Evolutionary conservation across 2,797 vertebrate species (phyloP).

Genomic region (Lemur catta): DNA sequence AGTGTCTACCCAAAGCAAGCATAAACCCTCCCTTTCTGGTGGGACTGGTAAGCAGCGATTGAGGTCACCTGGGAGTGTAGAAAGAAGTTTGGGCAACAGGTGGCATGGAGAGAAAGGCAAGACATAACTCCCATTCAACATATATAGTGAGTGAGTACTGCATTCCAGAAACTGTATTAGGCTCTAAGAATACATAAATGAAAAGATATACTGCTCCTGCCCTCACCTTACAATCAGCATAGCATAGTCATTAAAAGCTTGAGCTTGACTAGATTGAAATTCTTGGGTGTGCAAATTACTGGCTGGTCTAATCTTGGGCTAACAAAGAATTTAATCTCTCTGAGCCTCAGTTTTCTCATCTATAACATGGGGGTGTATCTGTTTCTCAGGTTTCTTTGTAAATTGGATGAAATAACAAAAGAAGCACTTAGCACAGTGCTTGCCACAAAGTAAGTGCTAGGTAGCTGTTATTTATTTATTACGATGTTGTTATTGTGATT

Average conservation of each 20-base stretch:
- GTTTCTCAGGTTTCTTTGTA: conserved; percentile 28
- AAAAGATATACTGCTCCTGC: neutral
- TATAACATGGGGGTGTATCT: neutral
- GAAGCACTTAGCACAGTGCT: neutral
- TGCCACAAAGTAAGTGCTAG: neutral
- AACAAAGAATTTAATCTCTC: neutral
- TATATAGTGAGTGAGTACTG: neutral
- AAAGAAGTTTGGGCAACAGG: neutral
- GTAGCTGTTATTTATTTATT: neutral
- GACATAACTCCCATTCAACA: neutral
- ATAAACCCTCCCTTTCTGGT: neutral
- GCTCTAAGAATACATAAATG: neutral
- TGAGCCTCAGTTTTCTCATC: neutral
- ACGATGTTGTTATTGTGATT: neutral
- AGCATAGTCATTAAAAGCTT: neutral
- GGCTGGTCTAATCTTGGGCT: neutral
- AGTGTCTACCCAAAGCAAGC: neutral
- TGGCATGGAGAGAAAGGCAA: neutral
- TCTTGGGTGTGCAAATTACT: neutral
- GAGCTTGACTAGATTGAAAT: neutral
- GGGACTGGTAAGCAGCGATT: neutral
- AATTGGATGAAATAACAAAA: conserved; percentile 15
- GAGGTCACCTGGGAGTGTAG: neutral
- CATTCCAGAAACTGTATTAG: neutral
- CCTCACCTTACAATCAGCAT: neutral